Conservation (phyloP, 2,113 vertebrate genomes). For the Chamaetylas fuelleborni region DNA sequence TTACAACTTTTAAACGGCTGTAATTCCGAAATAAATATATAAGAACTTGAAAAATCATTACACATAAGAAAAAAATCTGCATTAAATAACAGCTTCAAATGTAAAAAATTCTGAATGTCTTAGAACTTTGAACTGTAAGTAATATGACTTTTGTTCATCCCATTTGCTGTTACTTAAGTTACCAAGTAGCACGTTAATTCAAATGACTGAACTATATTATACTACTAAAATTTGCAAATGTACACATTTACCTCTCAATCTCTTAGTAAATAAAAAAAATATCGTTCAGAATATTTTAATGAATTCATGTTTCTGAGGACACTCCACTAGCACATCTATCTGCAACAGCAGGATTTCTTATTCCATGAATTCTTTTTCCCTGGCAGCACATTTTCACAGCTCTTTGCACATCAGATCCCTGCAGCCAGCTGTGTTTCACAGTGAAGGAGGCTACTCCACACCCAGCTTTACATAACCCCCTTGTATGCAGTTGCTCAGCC, state of each 20-base stretch:
- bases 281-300: neutral
- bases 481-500: neutral
- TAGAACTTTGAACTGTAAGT: neutral
- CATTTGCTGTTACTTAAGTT: neutral
- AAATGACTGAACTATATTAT: neutral
- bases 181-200: neutral
- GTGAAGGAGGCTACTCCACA: neutral
- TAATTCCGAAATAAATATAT: neutral
- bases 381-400: neutral
- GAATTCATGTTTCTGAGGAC: neutral
- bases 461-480: slow-evolving; percentile 6
- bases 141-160: neutral
- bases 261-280: neutral
- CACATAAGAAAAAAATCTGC: neutral
- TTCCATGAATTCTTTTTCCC: neutral
- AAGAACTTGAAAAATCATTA: neutral
- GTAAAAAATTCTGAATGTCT: neutral
- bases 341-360: neutral
- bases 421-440: neutral
- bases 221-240: neutral
- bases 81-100: neutral
- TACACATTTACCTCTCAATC: neutral
- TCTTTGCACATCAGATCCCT: neutral
- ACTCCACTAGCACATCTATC: neutral
- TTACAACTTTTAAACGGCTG: neutral